Evolutionary conservation across 2,888 invertebrate species (phyloP), one percentile per base, ranked within the genome.

Genomic region (Cephus sareptanus): DNA sequence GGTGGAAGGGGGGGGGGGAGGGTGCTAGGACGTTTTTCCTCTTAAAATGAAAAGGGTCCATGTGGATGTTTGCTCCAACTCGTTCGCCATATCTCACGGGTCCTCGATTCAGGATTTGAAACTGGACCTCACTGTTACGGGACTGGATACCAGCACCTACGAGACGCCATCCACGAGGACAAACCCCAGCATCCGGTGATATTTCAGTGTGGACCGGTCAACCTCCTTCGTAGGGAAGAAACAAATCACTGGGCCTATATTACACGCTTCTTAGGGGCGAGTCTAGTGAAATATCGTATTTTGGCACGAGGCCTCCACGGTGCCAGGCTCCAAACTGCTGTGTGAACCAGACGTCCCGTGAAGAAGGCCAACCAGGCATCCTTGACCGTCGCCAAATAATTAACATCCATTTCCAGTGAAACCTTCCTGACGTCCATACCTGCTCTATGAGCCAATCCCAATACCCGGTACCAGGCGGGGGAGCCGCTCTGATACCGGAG

Each of bases 241-340:
- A 90, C 90, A 90, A 90, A 90, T 90, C 89, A 89, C 86, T 83
- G 81, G 83, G 86, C 86, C 87, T 86, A 87, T 88, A 88, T 89
- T 89, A 89, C 89, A 89, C 86, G 88, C 84, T 87, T 87, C 88
- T 87, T 86, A 85, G 85, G 84, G 83, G 79, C 81, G 80, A 81
- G 80, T 69, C 82, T 82, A 81, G 84, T 89, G 87, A 90, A 89
- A 89, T 89, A 89, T 90, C 84, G 88, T 85, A 89, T 89, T 89
- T 88, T 89, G 86, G 86, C 87, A 87, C 87, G 87, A 86, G 85
- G 83, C 81, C 79, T 76, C 6, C 74, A 34, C 23, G 12, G 71
- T 71, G 33, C 71, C 71, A 13, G 71, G 75, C 56, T 56, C 77
- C 75, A 74, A 77, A 74, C 77, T 73, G 78, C 77, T 81, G 84